Base-by-base conservation (phyloP, 2,888 invertebrate genomes). In the Xanthia togata region DNA sequence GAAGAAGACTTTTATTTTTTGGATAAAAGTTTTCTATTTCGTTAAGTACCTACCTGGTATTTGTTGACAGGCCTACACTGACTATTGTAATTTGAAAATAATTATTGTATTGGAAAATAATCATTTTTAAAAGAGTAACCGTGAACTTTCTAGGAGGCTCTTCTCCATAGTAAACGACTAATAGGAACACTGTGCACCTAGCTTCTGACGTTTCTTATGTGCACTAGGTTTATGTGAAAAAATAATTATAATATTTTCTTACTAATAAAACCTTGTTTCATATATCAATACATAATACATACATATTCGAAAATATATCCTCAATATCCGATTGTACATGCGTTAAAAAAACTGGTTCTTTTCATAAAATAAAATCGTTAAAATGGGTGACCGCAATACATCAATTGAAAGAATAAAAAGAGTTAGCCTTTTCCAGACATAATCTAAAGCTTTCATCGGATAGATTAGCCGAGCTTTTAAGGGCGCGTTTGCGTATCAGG, bases 381-480 rank as follows among this genome's bases (percentile, higher is more conserved):
- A 47, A 68, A 35, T 35, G 57, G 20, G 31, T 44, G 50, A 50
- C 50, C 57, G 26, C 62, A 68, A 76, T 76, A 76, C 53, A 81
- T 81, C 70, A 71, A 59, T 47, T 38, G 41, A 67, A 70, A 53
- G n/a, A 76, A 68, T 53, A 62, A 70, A 70, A 81, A 38, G 62
- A 59, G 62, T 70, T 72, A 64, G 4, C 12, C 35, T 53, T 47
- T 76, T 50, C 20, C 53, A 31, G 38, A 55, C 53, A 23, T 44
- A 59, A 70, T 65, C 26, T 60, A 59, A 70, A 63, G 38, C 70
- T 76, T 76, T 80, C 76, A 81, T 55, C 63, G 59, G 12, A 2
- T 4, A 59, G 81, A 80, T 80, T 71, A 80, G 31, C 23, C 20
- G 26, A 47, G 59, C 31, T 72, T 72, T 72, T 26, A 64, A n/a